Evolutionary conservation across 2,113 vertebrate species (phyloP).

Genomic region (Rafetus swinhoei): DNA sequence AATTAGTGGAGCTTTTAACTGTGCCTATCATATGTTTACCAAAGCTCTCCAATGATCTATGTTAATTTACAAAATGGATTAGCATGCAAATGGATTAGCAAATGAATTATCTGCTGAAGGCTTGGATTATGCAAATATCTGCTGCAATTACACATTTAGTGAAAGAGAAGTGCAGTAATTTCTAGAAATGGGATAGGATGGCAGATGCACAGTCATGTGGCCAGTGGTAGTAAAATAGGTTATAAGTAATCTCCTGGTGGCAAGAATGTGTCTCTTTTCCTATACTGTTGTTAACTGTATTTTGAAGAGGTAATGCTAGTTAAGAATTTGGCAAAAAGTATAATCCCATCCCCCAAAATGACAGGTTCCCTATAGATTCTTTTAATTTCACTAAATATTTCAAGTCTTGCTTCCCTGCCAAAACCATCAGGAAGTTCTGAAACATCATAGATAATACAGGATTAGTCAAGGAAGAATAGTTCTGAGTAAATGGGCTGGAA

Average conservation of each 20-base stretch:
- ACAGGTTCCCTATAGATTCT: not conserved
- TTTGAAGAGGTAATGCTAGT: not conserved
- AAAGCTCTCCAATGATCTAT: not conserved
- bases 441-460: constrained; percentile 2
- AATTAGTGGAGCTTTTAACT: not conserved
- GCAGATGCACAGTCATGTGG: not conserved
- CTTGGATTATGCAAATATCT: too few species aligned
- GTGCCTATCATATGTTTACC: not conserved
- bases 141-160: not conserved
- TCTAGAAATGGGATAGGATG: not conserved
- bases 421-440: not conserved
- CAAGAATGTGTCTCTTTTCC: not conserved
- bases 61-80: constrained; percentile 16
- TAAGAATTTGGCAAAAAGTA: not conserved
- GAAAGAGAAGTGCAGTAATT: not conserved
- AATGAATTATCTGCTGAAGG: not conserved
- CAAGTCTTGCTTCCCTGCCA: not conserved
- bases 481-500: not conserved
- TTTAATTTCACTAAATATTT: not conserved
- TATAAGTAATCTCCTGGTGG: not conserved
- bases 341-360: not conserved
- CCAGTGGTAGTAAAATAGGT: not conserved
- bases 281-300: not conserved
- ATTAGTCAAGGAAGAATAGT: not conserved
- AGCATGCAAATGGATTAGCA: not conserved